Base-by-base conservation (phyloP, 35 echinoderm and acorn worm species). In the Holothuria glaberrima region DNA sequence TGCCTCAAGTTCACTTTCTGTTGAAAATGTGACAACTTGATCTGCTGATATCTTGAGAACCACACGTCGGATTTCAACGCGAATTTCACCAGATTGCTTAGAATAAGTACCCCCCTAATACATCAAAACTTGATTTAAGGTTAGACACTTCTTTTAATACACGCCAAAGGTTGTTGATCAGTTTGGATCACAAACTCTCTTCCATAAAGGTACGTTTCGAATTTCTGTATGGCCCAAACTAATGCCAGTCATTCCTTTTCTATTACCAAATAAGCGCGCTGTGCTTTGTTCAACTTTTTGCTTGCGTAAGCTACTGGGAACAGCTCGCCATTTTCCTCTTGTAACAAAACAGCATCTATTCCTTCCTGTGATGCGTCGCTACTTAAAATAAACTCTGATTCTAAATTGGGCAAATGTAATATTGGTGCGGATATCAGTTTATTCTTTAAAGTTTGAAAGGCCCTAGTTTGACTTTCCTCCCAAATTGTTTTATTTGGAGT, bases 161-260 rank as follows among this genome's bases (percentile, higher is more conserved):
- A 80, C 9, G 75, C 45, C n/a, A 80, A 50, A 48, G 50, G 36
- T 80, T 80, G 75, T 6, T 80, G 75, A 56, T 80, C 72, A 5
- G 72, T 76, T 76, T 76, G 28, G 30, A 76, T 31, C n/a, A 75
- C 30, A 38, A 76, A 76, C 32, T 76, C 28, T 48, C 21, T 13
- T 38, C 72, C 72, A 44, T 76, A 76, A n/a, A 76, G 36, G 41
- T 76, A 76, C 0, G 36, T 35, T 76, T 44, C 36, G 38, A 76
- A 76, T 18, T 76, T 76, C 9, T 76, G 30, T 38, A 76, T 33
- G 1, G 28, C 72, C 93, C 93, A 94, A 2, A 94, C 83, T 0
- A 94, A 62, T 4, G 89, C 93, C 0, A 90, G 65, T 9, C 88
- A 94, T 78, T 89, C 88, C 25, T 82, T 82, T 80, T 88, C 83